These are phyloP conservation scores for Suricata suricatta DNA, from an alignment of 2,113 vertebrate genomes.

Conservation along the genomic window DNA sequence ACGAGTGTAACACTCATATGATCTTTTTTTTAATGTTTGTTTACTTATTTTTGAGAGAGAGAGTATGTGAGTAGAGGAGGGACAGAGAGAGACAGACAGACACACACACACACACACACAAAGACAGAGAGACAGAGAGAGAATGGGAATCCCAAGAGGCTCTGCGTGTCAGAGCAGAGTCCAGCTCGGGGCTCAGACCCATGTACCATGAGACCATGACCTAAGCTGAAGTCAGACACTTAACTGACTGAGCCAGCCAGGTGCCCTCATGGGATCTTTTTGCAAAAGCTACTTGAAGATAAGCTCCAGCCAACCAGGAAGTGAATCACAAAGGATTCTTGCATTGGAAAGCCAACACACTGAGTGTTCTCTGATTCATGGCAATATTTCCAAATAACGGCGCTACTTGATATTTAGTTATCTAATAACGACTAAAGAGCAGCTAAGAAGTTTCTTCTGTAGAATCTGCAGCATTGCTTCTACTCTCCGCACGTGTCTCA, in stretches of 20 bases:
- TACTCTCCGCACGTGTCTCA: background rate
- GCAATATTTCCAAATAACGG: background rate
- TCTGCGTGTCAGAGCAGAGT: too few species aligned
- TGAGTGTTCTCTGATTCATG: background rate
- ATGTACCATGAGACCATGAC: too few species aligned
- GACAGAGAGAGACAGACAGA: too few species aligned
- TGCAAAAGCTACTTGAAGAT: background rate
- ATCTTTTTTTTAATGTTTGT: background rate
- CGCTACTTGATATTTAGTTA: background rate
- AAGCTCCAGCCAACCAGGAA: background rate
- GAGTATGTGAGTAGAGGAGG: too few species aligned
- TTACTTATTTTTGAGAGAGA: too few species aligned
- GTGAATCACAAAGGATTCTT: background rate
- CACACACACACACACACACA: too few species aligned
- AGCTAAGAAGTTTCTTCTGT: background rate
- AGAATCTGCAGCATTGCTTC: background rate
- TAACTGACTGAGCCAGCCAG: too few species aligned
- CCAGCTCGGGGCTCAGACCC: too few species aligned
- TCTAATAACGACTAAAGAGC: background rate
- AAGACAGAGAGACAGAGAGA: too few species aligned
- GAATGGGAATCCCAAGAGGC: too few species aligned
- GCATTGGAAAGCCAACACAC: background rate
- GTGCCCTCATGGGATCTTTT: background rate
- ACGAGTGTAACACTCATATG: background rate
- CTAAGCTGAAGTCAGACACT: too few species aligned